Evolutionary conservation across 2,888 invertebrate species (phyloP), one percentile per base, ranked within the genome.

Genomic region (Drosophila imparisetae): DNA sequence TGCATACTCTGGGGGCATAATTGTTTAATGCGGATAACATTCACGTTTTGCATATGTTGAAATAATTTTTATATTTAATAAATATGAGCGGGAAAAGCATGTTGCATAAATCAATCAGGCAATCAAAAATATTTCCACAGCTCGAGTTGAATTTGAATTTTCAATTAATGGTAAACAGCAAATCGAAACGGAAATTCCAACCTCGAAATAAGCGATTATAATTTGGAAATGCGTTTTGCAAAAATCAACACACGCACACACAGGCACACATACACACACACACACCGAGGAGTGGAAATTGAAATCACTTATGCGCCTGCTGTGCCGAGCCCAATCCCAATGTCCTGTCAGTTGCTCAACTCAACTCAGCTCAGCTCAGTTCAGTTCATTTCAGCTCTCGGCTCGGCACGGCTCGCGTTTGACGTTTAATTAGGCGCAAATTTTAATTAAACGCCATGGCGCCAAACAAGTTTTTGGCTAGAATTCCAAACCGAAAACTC

Each of bases 361-460:
- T 59, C 29, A 40, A 18, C 50, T 36, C 45, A 7, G 32, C 34
- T 34, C 45, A 45, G 45, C 21, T 21, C 7, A 24, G 45, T 24
- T 45, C 45, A 24, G 45, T 45, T 24, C 24, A 45, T 45, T 45
- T 45, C 45, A 45, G 8, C 8, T 45, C 24, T 45, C 24, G 15
- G 15, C 1, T 27, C 54, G 40, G 53, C 68, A 30, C 42, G 34
- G 45, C 49, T 59, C 63, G 52, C 62, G 45, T 83, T 83, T 74
- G 84, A 89, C 83, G 71, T 86, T 86, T 88, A 84, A 89, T 84
- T 84, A 86, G 86, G 75, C 74, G 72, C 67, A 81, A 86, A 83
- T 86, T 89, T 85, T 85, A 85, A 85, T 85, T 86, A 85, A 89
- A 85, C 75, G 73, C 66, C 84, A 66, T 72, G 74, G 63, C 74